Conservation (phyloP, 2,797 vertebrate species). For the Amniataba percoides region DNA sequence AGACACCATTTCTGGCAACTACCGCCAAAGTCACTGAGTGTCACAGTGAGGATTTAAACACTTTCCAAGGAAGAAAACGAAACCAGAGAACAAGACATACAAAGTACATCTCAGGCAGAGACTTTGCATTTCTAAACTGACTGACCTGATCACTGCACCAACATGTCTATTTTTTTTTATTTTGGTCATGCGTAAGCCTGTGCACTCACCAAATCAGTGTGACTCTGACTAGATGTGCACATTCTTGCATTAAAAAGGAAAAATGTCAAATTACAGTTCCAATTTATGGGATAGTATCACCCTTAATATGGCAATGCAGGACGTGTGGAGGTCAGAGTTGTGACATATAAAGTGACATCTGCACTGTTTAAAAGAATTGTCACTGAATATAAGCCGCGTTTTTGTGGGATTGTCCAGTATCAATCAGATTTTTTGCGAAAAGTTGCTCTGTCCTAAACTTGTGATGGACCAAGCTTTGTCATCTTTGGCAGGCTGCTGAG, state of each 20-base stretch:
- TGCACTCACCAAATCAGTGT: neutral
- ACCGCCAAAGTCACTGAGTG: conserved; percentile 28
- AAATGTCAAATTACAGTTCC: neutral
- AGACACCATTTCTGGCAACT: conserved; percentile 39
- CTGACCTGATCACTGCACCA: neutral
- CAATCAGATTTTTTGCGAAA: neutral
- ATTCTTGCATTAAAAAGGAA: neutral
- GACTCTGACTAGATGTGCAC: neutral
- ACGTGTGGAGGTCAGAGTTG: neutral
- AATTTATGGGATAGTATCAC: neutral
- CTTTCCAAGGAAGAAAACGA: neutral
- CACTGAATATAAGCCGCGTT: neutral
- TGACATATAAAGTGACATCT: no score
- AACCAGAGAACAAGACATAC: conserved; percentile 7
- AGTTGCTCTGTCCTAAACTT: neutral
- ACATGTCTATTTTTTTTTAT: conserved; percentile 7
- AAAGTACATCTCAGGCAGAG: conserved; percentile 1
- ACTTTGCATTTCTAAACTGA: neutral
- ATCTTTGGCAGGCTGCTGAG: neutral
- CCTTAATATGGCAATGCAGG: neutral
- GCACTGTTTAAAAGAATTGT: neutral
- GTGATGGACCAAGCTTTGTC: neutral
- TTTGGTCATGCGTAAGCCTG: neutral
- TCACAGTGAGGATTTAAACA: conserved; percentile 11
- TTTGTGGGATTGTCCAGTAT: neutral